Evolutionary conservation across 1,140 invertebrate species (phyloP), one percentile per base, ranked within the genome.

Genomic region (Drosophila eugracilis): DNA sequence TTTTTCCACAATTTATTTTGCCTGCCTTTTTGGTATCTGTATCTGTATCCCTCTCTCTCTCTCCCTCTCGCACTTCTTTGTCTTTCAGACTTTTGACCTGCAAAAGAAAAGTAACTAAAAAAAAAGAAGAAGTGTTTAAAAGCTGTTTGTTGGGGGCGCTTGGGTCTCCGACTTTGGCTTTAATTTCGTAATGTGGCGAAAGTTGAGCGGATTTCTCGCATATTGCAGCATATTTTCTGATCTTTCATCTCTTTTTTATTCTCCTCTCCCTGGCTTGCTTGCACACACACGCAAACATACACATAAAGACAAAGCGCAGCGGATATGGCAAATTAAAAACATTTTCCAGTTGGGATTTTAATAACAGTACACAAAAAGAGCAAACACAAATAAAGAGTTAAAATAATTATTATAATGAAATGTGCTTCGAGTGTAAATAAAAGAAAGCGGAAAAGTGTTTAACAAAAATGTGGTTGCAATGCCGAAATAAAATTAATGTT

Each of bases 111-210:
- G 28, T 54, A 47, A 63, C 76, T 49, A 37, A 60, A 67, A 55
- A 49, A 50, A 71, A 42, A n/a, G n/a, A n/a, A 34, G 15, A 37
- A 57, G 37, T 32, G 47, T 24, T 47, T 30, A 32, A 37, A 53
- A 67, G 47, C 55, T 9, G 52, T 47, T 47, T 19, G 58, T 63
- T 70, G 59, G 41, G 67, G 74, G 67, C 55, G 47, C 54, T 52
- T 30, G 48, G 58, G 54, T 39, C 39, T 42, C 50, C 30, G 41
- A 24, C 50, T 65, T 55, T 14, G 53, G 39, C 49, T 71, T 84
- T 57, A 75, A 84, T 88, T 88, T 86, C 83, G 74, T 86, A 88
- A 86, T 86, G 83, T 78, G 78, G 83, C 78, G 83, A 86, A 86
- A 86, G 81, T 74, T 86, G 47, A 44, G 60, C 50, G 41, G 30